Percentiles rank a stretch among this genome's conserved stretches.
Conservation (phyloP, 2,113 vertebrate genomes). For the Ptilonorhynchus violaceus region DNA sequence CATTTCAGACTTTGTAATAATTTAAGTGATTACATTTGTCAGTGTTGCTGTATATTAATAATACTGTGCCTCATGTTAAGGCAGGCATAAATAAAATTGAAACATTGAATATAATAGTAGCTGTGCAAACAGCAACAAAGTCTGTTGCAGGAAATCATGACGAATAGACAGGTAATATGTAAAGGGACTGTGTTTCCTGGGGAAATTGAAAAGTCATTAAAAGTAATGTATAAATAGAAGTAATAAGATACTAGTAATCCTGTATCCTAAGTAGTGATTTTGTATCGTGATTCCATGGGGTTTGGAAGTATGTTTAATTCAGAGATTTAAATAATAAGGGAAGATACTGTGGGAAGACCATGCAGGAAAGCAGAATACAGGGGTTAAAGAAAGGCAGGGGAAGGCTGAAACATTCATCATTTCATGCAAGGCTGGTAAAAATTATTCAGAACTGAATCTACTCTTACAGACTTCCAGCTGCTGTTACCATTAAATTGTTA, state of each 20-base stretch:
- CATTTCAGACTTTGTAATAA: neutral
- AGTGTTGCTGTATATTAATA: neutral
- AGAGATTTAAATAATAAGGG: neutral
- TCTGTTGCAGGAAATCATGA: neutral
- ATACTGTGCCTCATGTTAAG: neutral
- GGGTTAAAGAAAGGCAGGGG: neutral
- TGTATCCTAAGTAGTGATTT: neutral
- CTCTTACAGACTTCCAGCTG: neutral
- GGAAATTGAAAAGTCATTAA: neutral
- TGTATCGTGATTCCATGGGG: neutral
- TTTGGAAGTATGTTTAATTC: neutral
- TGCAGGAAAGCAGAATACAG: neutral
- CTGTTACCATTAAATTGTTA: neutral
- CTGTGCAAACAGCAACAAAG: neutral
- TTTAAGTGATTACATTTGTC: neutral
- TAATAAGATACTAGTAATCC: neutral
- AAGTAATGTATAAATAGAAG: neutral
- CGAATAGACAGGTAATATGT: neutral
- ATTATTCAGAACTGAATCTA: neutral
- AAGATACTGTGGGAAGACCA: neutral
- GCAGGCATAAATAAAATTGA: neutral
- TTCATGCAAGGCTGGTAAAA: neutral
- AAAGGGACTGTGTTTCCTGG: neutral
- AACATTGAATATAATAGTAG: neutral
- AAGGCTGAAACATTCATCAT: neutral